Percentiles rank a stretch among this genome's conserved stretches.
phyloP scores from a whole-genome alignment of 1,140 invertebrate genomes.

The Sipha flava region DNA sequence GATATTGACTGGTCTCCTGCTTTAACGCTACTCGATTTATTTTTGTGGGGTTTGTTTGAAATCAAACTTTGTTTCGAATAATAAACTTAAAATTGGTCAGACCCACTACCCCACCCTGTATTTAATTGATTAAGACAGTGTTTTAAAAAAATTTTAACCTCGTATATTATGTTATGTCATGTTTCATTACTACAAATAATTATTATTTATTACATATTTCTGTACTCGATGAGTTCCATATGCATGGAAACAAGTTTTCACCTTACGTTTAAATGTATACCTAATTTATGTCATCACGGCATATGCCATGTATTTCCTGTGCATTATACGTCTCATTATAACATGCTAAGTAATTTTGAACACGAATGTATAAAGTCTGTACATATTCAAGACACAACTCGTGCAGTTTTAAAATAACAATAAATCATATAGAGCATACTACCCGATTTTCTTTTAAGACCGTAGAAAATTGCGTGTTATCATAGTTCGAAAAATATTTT shows the following conservation, averaged over 20 bases:
- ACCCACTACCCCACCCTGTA: too few relatives aligned
- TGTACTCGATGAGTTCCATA: background rate
- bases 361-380: background rate
- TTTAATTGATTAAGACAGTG: too few relatives aligned
- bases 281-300: background rate
- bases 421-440: background rate
- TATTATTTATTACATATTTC: too few relatives aligned
- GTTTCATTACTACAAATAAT: too few relatives aligned
- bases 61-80: too few relatives aligned
- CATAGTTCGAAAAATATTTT: background rate
- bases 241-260: background rate
- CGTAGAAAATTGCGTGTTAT: background rate
- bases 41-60: too few relatives aligned
- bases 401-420: background rate
- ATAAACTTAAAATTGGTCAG: too few relatives aligned
- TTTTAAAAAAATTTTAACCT: too few relatives aligned
- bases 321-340: background rate
- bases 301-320: background rate
- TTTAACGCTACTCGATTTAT: too few relatives aligned
- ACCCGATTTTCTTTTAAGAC: background rate
- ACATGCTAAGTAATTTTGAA: slow-evolving; percentile 5
- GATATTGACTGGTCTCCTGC: too few relatives aligned
- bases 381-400: background rate
- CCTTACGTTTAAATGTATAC: background rate
- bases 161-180: too few relatives aligned